phyloP scores from a whole-genome alignment of 1,140 invertebrate species.

The Thereuonema tuberculata region DNA sequence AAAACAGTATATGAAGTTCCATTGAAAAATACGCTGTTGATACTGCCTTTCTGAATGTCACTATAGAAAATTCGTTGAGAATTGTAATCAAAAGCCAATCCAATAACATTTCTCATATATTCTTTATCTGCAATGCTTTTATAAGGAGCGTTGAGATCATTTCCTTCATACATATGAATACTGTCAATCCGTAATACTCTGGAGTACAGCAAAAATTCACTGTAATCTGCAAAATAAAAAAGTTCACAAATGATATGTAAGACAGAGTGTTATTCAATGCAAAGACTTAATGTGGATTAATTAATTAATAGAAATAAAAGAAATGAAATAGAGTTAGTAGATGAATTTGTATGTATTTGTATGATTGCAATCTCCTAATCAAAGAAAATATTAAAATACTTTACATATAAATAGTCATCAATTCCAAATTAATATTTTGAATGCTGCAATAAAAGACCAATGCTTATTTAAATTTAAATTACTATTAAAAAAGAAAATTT shows the following conservation, averaged over 20 bases:
- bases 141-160: constrained; percentile 57
- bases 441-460: no score
- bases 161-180: constrained; percentile 52
- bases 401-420: no score
- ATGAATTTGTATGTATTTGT: no score
- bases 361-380: no score
- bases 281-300: background rate
- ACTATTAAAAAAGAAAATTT: no score
- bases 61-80: constrained; percentile 61
- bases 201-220: constrained; percentile 61
- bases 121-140: constrained; percentile 52
- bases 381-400: no score
- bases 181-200: constrained; percentile 56
- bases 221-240: constrained; percentile 41
- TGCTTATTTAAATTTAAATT: no score
- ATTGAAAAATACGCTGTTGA: constrained; percentile 70
- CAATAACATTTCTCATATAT: constrained; percentile 67
- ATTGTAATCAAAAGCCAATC: constrained; percentile 61
- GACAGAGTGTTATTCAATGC: background rate
- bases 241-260: background rate
- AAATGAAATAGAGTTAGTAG: no score
- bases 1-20: constrained; percentile 53
- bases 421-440: no score
- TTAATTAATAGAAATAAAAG: background rate
- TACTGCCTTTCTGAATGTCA: constrained; percentile 68